Conservation (phyloP, 2,888 invertebrate species). For the Xestia rhomboidea region DNA sequence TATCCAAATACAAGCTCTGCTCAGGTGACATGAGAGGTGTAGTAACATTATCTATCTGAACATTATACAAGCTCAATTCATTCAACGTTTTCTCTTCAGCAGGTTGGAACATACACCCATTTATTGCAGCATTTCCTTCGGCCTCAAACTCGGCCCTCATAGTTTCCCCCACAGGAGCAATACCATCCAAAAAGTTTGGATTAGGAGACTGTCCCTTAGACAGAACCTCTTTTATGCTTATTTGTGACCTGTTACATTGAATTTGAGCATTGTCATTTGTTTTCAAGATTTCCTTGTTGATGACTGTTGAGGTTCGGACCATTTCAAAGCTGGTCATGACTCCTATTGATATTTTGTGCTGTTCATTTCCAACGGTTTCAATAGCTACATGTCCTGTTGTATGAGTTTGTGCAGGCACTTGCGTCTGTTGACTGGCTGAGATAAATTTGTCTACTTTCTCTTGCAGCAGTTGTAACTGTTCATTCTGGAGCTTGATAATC, state of each 20-base stretch:
- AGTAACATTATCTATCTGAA: conserved; percentile 86
- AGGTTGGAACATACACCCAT: conserved; percentile 42
- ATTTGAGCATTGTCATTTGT: conserved; percentile 82
- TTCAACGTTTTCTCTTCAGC: conserved; percentile 85
- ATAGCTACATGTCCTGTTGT: conserved; percentile 79
- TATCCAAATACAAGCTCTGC: conserved; percentile 86
- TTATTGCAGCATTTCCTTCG: conserved; percentile 40
- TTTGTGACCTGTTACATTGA: conserved; percentile 85
- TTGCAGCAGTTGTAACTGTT: conserved; percentile 92
- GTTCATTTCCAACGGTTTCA: conserved; percentile 80
- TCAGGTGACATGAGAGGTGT: conserved; percentile 88
- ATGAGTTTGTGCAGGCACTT: conserved; percentile 73
- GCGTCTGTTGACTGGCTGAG: conserved; percentile 71
- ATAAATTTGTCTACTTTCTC: conserved; percentile 92
- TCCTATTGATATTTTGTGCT: conserved; percentile 92
- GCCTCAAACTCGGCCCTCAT: conserved; percentile 56
- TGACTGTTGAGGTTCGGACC: conserved; percentile 86
- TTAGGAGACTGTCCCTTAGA: conserved; percentile 78
- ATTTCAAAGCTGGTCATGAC: conserved; percentile 94
- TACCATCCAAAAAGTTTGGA: conserved; percentile 87
- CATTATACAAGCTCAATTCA: conserved; percentile 87
- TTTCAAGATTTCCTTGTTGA: conserved; percentile 84
- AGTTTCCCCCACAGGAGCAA: conserved; percentile 74
- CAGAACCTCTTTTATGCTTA: conserved; percentile 84
- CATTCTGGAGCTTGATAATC: conserved; percentile 92